These are phyloP conservation scores for Sebastes paucispinis DNA, from an alignment of 2,797 vertebrate species.

Conservation along the genomic window DNA sequence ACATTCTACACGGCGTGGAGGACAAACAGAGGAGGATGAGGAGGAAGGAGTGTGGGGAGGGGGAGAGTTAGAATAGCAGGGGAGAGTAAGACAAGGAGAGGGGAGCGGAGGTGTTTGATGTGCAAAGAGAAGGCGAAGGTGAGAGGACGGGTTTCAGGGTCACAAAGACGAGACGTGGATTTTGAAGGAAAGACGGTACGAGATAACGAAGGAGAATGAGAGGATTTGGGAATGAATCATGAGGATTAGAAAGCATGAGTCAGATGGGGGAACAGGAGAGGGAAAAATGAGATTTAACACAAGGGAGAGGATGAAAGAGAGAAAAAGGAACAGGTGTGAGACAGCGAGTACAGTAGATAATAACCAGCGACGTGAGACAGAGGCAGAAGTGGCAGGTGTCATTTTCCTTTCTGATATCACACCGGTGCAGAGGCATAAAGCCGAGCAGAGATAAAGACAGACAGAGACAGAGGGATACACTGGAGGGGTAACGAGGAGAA, in stretches of 20 bases:
- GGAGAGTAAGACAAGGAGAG: neutral
- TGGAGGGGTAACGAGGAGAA: slow-evolving; percentile 2
- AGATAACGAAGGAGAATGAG: slow-evolving; percentile 33
- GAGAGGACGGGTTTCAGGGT: neutral
- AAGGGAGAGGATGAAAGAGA: slow-evolving; percentile 18
- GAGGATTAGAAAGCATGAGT: slow-evolving; percentile 37
- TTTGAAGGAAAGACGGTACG: slow-evolving; percentile 7
- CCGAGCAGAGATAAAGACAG: slow-evolving; percentile 17
- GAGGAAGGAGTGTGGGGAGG: neutral
- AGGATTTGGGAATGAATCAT: slow-evolving; percentile 45
- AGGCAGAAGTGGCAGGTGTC: slow-evolving; percentile 36
- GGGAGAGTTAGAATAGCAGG: neutral
- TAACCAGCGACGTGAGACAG: slow-evolving; percentile 17
- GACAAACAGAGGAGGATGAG: neutral
- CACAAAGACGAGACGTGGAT: slow-evolving; percentile 30
- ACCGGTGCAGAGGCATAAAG: slow-evolving; percentile 17
- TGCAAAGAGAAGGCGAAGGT: slow-evolving; percentile 3
- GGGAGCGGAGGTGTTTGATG: neutral
- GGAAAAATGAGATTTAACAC: slow-evolving; percentile 29
- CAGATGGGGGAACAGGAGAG: slow-evolving; percentile 10
- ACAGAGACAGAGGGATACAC: neutral
- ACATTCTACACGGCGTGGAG: slow-evolving; percentile 56
- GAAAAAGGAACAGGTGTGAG: slow-evolving; percentile 40
- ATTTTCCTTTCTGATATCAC: slow-evolving; percentile 41
- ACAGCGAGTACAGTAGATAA: slow-evolving; percentile 43